A percentile compares a stretch with the other conserved stretches of the same genome.
Evolutionary conservation across 2,113 vertebrate species (phyloP).

Genomic region (Melanerpes aurifrons): DNA sequence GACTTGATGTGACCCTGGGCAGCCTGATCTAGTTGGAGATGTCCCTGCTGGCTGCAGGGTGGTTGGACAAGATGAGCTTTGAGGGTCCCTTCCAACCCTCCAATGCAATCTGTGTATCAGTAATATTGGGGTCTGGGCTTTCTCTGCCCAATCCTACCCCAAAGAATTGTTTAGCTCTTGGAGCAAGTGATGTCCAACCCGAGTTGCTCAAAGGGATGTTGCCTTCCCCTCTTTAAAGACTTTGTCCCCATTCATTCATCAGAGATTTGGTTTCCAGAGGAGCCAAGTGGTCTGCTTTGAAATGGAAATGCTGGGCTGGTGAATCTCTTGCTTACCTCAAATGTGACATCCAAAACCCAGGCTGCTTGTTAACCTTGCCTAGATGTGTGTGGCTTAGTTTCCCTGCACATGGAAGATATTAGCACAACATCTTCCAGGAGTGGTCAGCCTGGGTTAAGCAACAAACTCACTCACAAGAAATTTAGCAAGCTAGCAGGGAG

Average conservation of each 20-base stretch:
- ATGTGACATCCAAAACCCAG: not conserved
- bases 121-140: not conserved
- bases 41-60: too few relatives aligned
- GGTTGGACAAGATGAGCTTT: too few relatives aligned
- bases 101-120: too few relatives aligned
- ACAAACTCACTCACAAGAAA: not conserved
- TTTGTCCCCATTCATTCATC: not conserved
- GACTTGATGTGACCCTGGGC: too few relatives aligned
- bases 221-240: not conserved
- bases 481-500: not conserved
- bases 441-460: not conserved
- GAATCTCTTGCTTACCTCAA: not conserved
- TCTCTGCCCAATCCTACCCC: not conserved
- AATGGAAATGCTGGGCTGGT: not conserved
- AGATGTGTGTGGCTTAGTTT: not conserved
- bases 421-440: not conserved
- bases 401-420: not conserved
- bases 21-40: too few relatives aligned
- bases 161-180: not conserved
- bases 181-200: not conserved
- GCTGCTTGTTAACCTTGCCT: not conserved
- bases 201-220: not conserved
- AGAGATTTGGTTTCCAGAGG: not conserved
- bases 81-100: too few relatives aligned
- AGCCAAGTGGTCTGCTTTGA: not conserved